Evolutionary conservation across 1,140 invertebrate genomes (phyloP).

Genomic region (Bradysia coprophila): DNA sequence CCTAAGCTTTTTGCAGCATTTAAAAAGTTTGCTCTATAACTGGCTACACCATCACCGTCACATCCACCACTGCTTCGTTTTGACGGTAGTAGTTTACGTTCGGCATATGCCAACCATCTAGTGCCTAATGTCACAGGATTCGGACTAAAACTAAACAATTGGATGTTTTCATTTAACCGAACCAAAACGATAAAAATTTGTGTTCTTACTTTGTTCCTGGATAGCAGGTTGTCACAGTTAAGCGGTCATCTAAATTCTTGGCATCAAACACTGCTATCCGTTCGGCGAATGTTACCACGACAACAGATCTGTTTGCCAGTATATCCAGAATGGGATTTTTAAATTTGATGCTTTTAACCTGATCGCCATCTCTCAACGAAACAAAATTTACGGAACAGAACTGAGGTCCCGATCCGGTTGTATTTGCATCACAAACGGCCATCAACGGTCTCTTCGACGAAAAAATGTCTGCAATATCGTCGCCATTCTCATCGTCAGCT

Average conservation of each 20-base stretch:
- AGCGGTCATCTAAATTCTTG: conserved; percentile 63
- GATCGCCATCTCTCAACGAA: conserved; percentile 74
- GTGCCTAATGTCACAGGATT: conserved; percentile 84
- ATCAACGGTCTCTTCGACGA: conserved; percentile 64
- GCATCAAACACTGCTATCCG: conserved; percentile 84
- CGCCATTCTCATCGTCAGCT: conserved; percentile 14
- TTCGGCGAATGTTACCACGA: conserved; percentile 77
- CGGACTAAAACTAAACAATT: conserved; percentile 40
- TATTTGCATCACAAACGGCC: conserved; percentile 56
- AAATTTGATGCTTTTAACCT: conserved; percentile 80
- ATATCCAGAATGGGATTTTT: conserved; percentile 79
- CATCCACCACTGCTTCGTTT: conserved; percentile 76
- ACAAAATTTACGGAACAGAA: conserved; percentile 80
- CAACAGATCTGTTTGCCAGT: conserved; percentile 57
- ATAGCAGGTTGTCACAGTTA: conserved; percentile 78
- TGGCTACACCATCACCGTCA: conserved; percentile 55
- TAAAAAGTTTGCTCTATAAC: conserved; percentile 87
- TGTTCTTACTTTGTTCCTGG: conserved; percentile 40
- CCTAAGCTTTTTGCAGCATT: conserved; percentile 86
- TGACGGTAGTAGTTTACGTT: conserved; percentile 60
- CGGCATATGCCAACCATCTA: conserved; percentile 64
- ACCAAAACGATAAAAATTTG: background rate
- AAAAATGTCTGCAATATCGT: conserved; percentile 41
- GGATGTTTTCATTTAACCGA: background rate
- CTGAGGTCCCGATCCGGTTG: conserved; percentile 44